phyloP scores from a whole-genome alignment of 2,797 vertebrate genomes.

The Aeoliscus strigatus region DNA sequence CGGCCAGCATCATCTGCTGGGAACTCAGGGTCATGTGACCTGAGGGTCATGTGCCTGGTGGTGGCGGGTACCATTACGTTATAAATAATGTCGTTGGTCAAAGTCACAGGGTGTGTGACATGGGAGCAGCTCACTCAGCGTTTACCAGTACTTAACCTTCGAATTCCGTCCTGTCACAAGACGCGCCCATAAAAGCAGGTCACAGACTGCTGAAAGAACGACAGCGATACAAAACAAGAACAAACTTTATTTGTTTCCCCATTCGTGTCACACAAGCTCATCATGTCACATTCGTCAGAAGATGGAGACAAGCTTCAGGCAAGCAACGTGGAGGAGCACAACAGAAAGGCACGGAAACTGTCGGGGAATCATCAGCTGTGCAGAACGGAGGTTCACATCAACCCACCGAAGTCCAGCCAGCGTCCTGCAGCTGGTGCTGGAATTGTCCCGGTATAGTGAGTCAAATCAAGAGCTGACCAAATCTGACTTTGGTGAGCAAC shows the following conservation, averaged over 20 bases:
- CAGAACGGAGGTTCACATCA: neutral
- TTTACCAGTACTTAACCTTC: slow-evolving; percentile 6
- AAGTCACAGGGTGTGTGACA: slow-evolving; percentile 9
- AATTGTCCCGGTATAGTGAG: neutral
- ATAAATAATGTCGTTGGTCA: slow-evolving; percentile 29
- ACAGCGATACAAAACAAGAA: slow-evolving; percentile 71
- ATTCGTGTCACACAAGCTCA: slow-evolving; percentile 61
- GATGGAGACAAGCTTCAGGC: slow-evolving; percentile 56
- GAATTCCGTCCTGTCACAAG: neutral
- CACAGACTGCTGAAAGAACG: slow-evolving; percentile 13
- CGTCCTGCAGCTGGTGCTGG: slow-evolving; percentile 2
- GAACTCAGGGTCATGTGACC: slow-evolving; percentile 3
- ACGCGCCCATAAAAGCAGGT: neutral
- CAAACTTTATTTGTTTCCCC: slow-evolving; percentile 64
- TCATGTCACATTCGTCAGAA: slow-evolving; percentile 63
- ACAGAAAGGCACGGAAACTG: slow-evolving; percentile 70
- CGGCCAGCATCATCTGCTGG: neutral
- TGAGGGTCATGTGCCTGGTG: neutral
- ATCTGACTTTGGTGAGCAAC: slow-evolving; percentile 1
- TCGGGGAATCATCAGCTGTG: slow-evolving; percentile 10
- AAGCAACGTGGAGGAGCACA: slow-evolving; percentile 55
- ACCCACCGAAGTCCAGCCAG: neutral
- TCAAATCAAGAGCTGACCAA: slow-evolving; percentile 1
- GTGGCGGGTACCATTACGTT: slow-evolving; percentile 3
- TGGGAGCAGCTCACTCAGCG: neutral